phyloP scores from a whole-genome alignment of 2,888 invertebrate genomes.

The Ommatoiulus sabulosus region DNA sequence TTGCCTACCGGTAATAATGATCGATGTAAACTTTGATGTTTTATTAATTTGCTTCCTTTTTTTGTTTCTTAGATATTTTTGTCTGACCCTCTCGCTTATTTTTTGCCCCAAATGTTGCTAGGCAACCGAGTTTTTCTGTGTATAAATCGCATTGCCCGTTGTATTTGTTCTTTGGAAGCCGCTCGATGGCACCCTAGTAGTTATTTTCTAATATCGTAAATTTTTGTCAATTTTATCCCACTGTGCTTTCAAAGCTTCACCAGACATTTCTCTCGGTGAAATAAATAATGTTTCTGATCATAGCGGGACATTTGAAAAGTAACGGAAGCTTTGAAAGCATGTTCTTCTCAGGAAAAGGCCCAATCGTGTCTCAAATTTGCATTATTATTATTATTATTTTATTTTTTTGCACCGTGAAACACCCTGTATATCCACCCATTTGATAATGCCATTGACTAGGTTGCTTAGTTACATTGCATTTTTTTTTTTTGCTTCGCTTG shows the following conservation, averaged over 20 bases:
- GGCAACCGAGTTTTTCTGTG: slow-evolving; percentile 49
- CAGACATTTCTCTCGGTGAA: neutral
- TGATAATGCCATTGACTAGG: slow-evolving; percentile 23
- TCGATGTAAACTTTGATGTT: slow-evolving; percentile 51
- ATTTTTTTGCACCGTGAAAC: neutral
- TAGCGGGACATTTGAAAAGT: neutral
- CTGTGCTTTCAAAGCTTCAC: slow-evolving; percentile 1
- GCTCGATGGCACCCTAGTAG: neutral
- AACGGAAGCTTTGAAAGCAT: neutral
- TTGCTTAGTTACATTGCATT: slow-evolving; percentile 31
- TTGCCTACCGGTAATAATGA: slow-evolving; percentile 49
- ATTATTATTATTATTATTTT: slow-evolving; percentile 24
- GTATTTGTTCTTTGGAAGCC: slow-evolving; percentile 12
- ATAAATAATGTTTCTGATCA: neutral
- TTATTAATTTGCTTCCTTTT: slow-evolving; percentile 50
- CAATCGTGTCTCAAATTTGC: slow-evolving; percentile 39
- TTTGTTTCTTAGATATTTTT: slow-evolving; percentile 52
- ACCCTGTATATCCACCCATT: slow-evolving; percentile 28
- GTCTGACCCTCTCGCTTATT: slow-evolving; percentile 1
- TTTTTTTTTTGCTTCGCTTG: slow-evolving; percentile 29
- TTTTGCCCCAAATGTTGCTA: neutral
- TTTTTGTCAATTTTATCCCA: neutral
- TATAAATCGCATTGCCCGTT: slow-evolving; percentile 31
- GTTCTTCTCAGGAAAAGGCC: slow-evolving; percentile 43
- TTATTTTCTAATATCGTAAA: slow-evolving; percentile 5